Evolutionary conservation across 2,113 vertebrate species (phyloP).

Genomic region (Hemibagrus wyckioides): DNA sequence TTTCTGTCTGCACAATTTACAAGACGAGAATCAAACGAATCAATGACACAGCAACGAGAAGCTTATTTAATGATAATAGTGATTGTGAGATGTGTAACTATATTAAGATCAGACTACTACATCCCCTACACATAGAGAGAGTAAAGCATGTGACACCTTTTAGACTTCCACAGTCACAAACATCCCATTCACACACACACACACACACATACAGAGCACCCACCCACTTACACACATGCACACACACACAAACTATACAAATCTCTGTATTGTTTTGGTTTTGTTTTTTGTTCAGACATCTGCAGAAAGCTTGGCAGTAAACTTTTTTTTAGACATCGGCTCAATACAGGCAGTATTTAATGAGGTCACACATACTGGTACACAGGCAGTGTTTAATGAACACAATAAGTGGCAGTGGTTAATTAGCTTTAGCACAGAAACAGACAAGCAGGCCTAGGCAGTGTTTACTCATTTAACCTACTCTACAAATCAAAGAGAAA

Average conservation of each 20-base stretch:
- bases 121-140: slow-evolving; percentile 2
- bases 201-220: background rate
- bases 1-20: background rate
- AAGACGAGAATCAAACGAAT: background rate
- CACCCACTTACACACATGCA: slow-evolving; percentile 7
- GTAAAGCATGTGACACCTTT: slow-evolving; percentile 58
- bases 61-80: background rate
- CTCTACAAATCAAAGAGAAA: background rate
- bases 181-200: slow-evolving; percentile 10
- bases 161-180: slow-evolving; percentile 69
- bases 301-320: slow-evolving; percentile 12
- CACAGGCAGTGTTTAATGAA: slow-evolving; percentile 32
- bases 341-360: slow-evolving; percentile 30
- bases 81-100: slow-evolving; percentile 22
- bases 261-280: background rate
- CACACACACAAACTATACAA: background rate
- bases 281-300: background rate
- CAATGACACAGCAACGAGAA: background rate
- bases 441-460: slow-evolving; percentile 5
- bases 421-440: background rate
- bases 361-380: slow-evolving; percentile 8
- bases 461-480: background rate
- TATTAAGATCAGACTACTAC: slow-evolving; percentile 45
- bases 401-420: slow-evolving; percentile 26
- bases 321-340: background rate